These are phyloP conservation scores for Decapterus maruadsi DNA, from an alignment of 2,797 vertebrate genomes.

Conservation along the genomic window DNA sequence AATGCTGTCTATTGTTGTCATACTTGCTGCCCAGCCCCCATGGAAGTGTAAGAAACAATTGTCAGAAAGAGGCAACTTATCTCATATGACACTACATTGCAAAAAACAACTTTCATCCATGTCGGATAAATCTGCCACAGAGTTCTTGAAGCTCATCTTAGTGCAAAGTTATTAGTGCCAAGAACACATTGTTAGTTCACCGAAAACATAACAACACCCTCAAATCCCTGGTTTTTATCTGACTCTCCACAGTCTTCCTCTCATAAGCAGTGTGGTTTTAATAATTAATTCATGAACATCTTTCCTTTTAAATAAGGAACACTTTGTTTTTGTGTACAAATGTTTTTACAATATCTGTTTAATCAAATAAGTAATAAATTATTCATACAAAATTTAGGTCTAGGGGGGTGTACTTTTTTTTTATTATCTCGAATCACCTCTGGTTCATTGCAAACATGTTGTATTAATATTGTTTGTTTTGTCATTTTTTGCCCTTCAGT, in stretches of 20 bases:
- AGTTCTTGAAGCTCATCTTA: background rate
- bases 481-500: conserved; percentile 80
- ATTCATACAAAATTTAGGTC: background rate
- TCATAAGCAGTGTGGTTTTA: background rate
- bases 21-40: background rate
- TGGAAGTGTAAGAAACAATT: background rate
- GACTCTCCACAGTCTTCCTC: background rate
- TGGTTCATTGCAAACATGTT: background rate
- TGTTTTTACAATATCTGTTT: background rate
- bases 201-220: too few relatives aligned
- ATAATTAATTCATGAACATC: background rate
- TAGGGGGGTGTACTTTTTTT: background rate
- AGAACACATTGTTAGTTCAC: background rate
- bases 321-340: background rate
- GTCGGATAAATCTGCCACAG: too few relatives aligned
- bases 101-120: too few relatives aligned
- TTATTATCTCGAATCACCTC: background rate
- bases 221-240: background rate
- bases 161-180: background rate
- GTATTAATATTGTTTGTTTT: background rate
- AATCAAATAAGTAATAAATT: background rate
- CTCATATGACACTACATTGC: too few relatives aligned
- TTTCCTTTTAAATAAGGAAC: background rate
- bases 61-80: too few relatives aligned
- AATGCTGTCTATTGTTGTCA: background rate